A percentile compares a stretch with the other conserved stretches of the same genome.
These are phyloP conservation scores for Cyclargus thomasi DNA, from an alignment of 1,140 invertebrate species.

Conservation along the genomic window DNA sequence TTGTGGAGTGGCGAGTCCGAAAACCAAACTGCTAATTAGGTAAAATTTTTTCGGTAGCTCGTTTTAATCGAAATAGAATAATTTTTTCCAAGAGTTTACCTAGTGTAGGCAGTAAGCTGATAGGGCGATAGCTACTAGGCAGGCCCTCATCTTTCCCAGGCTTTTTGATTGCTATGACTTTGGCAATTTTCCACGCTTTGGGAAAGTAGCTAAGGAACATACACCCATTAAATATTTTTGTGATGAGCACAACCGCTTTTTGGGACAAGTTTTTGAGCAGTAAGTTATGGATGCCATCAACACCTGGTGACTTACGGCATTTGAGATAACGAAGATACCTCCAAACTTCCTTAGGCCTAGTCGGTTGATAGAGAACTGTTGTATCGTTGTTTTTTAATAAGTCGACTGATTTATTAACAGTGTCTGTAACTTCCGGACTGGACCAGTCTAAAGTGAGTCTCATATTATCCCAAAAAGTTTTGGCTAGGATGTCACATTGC, in stretches of 20 bases:
- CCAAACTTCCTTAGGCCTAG: neutral
- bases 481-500: neutral
- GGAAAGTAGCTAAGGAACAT: conserved; percentile 20
- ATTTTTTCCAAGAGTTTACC: conserved; percentile 28
- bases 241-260: neutral
- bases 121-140: conserved; percentile 21
- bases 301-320: neutral
- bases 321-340: neutral
- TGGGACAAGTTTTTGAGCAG: neutral
- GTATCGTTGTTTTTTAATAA: neutral
- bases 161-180: conserved; percentile 25
- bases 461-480: neutral
- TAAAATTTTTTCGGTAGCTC: neutral
- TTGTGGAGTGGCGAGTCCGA: conserved; percentile 23
- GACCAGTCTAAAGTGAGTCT: neutral
- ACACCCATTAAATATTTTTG: neutral
- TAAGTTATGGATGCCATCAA: neutral
- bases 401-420: neutral
- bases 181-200: conserved; percentile 20
- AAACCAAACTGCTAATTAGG: conserved; percentile 27
- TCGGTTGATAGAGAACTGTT: neutral
- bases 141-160: conserved; percentile 20
- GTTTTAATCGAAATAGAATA: conserved; percentile 12
- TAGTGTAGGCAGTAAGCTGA: conserved; percentile 25
- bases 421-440: neutral